Conservation (phyloP, 2,888 invertebrate genomes). For the Molanna angustata region DNA sequence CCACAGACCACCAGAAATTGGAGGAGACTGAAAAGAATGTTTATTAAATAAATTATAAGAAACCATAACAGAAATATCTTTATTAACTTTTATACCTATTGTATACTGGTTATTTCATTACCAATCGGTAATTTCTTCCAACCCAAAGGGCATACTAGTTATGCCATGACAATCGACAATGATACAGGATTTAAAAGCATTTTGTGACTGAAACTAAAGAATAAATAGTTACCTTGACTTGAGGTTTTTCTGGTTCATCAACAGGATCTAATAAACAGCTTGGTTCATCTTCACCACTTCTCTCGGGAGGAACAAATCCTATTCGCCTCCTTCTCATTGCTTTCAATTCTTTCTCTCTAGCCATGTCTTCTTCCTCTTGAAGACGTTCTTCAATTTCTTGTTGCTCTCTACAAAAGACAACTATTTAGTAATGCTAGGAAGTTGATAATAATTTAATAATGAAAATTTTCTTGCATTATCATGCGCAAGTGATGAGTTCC, state of each 20-base stretch:
- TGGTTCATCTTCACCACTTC: slow-evolving; percentile 47
- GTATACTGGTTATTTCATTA: no score
- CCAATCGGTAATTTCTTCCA: no score
- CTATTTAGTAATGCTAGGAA: no score
- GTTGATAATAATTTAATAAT: no score
- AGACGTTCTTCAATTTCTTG: slow-evolving; percentile 44
- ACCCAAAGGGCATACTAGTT: no score
- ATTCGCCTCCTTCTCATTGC: slow-evolving; percentile 53
- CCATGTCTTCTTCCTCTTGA: slow-evolving; percentile 46
- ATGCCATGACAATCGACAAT: no score
- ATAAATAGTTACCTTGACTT: slow-evolving; percentile 27
- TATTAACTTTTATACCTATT: no score
- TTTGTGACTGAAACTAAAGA: neutral
- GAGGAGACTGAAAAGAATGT: no score
- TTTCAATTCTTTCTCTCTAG: slow-evolving; percentile 45
- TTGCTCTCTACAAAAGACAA: slow-evolving; percentile 40
- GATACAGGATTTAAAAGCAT: neutral
- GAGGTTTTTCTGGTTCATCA: slow-evolving; percentile 47
- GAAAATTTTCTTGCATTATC: no score
- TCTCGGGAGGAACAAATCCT: slow-evolving; percentile 62
- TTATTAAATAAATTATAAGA: no score
- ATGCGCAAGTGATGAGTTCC: no score
- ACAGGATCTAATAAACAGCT: slow-evolving; percentile 51
- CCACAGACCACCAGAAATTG: slow-evolving; percentile 75
- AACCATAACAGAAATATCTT: no score